Evolutionary conservation across 2,888 invertebrate species (phyloP).

Genomic region (Trichogramma dendrolimi): DNA sequence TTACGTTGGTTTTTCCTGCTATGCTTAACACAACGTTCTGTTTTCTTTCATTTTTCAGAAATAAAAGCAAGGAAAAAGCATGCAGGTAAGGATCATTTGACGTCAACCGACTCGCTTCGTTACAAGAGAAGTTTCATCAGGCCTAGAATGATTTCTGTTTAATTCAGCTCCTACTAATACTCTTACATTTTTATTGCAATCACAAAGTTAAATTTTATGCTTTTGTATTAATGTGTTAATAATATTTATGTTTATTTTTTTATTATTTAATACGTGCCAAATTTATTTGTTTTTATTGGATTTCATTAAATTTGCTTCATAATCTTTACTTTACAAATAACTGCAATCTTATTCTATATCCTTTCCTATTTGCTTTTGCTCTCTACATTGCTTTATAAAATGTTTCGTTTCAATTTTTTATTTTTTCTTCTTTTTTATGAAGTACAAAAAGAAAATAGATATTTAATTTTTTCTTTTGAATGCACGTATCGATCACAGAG

Average conservation of each 20-base stretch:
- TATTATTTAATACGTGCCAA: no score
- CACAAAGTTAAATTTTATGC: no score
- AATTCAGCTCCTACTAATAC: no score
- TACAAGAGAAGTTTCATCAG: no score
- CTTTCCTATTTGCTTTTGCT: neutral
- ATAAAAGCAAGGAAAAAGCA: slow-evolving; percentile 71
- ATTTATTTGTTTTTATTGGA: no score
- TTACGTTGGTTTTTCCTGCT: no score
- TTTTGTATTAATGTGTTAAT: no score
- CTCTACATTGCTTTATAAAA: neutral
- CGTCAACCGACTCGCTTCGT: neutral
- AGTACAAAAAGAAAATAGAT: slow-evolving; percentile 4
- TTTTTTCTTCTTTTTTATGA: neutral
- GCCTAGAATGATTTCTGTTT: no score
- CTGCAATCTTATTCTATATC: neutral
- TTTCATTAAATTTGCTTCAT: no score
- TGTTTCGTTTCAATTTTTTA: neutral
- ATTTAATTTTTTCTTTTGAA: slow-evolving; percentile 18
- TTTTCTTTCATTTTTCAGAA: slow-evolving; percentile 58
- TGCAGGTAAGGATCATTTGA: slow-evolving; percentile 56
- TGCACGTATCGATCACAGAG: slow-evolving; percentile 55
- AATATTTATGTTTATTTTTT: no score
- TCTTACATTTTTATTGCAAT: no score
- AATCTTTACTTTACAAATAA: no score
- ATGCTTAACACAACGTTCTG: slow-evolving; percentile 4